These are phyloP conservation scores for Andrena marginata DNA, from an alignment of 2,888 invertebrate genomes.

Conservation along the genomic window DNA sequence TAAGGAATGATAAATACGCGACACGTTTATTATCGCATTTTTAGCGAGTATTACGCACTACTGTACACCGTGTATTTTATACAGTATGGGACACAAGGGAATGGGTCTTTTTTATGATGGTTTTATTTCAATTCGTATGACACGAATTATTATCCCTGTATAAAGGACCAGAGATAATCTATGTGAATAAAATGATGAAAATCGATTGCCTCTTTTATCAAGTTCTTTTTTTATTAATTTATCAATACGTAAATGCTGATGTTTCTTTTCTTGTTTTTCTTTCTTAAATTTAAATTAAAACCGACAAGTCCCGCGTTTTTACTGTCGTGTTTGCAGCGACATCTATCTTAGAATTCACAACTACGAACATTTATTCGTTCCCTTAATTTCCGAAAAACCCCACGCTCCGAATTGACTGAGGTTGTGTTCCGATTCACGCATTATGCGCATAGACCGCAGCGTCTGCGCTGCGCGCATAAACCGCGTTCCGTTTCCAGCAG, in stretches of 20 bases:
- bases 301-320: no score
- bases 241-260: not conserved
- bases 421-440: no score
- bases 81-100: conserved; percentile 32
- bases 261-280: no score
- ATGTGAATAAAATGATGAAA: conserved; percentile 27
- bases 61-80: conserved; percentile 24
- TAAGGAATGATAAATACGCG: not conserved
- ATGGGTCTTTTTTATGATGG: conserved; percentile 38
- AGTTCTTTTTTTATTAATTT: not conserved
- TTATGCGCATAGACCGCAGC: no score
- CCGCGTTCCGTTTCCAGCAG: no score
- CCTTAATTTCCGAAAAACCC: no score
- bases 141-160: conserved; percentile 39
- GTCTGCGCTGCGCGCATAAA: no score
- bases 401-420: no score
- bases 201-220: not conserved
- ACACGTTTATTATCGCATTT: conserved; percentile 13
- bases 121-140: conserved; percentile 23
- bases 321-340: no score
- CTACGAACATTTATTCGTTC: no score
- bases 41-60: not conserved
- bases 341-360: no score
- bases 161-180: conserved; percentile 23
- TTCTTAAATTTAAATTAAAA: no score